Base-by-base conservation (phyloP, 2,797 vertebrate species). In the Rhyacichthys aspro region DNA sequence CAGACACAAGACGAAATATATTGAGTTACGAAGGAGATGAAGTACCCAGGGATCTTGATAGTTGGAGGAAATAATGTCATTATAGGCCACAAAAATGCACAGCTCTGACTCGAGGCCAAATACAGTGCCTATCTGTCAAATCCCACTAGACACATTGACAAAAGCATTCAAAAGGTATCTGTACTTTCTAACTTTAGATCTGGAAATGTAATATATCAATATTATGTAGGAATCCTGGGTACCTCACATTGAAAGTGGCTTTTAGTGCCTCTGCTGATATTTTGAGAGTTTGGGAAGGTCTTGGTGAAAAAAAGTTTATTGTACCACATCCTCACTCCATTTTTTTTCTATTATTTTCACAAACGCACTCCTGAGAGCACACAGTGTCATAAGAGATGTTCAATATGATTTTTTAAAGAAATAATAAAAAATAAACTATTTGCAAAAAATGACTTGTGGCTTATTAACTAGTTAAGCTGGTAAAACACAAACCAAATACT, bases 391-490 rank as follows among this genome's bases (percentile, higher is more conserved):
- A 58, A 52, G 17, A 70, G 33, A 79, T 45, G 62, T 58, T 2
- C 32, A 52, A 72, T 59, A 59, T 53, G 4, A 78, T 86, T 82
- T 1, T 69, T n/a, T n/a, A n/a, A n/a, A n/a, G n/a, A n/a, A n/a
- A n/a, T n/a, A n/a, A n/a, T n/a, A n/a, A n/a, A n/a, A n/a, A 87
- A 86, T 89, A 87, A 89, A 89, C 2, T 47, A 60, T 86, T 82
- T 72, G 84, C 69, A 64, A 67, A 36, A 9, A 17, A 3, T 43
- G 7, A 3, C 8, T 11, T 17, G 19, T 36, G 17, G 11, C 12
- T 53, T 10, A 17, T 9, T 52, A 46, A 14, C 7, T 19, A 14
- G 10, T 11, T 1, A 7, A 47, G 18, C 8, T 28, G 23, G 7
- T 6, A 28, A 23, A 23, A 23, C 19, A 23, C n/a, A n/a, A n/a